Evolutionary conservation across 2,797 vertebrate genomes (phyloP), one percentile per base, ranked within the genome.

Genomic region (Coregonus ussuriensis): DNA sequence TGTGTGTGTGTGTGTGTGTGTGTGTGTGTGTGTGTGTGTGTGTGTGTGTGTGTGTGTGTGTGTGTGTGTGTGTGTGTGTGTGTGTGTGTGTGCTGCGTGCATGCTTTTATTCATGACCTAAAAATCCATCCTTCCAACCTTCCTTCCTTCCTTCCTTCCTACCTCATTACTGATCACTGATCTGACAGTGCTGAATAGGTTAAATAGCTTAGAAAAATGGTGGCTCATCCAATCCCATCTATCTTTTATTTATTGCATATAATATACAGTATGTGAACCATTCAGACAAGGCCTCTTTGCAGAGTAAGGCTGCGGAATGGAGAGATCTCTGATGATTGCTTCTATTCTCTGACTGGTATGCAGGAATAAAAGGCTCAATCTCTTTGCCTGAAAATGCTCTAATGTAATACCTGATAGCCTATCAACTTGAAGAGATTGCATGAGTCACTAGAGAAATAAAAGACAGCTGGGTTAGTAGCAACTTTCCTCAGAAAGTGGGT

Each of bases 61-160:
- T 63, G 59, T 63, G 59, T 63, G 59, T 63, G 59, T 63, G 59
- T 63, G 59, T 63, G 59, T 63, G 59, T 63, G 59, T 63, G 59
- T 63, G n/a, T 63, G 59, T 63, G 59, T 63, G 59, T 1, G n/a
- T 63, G 59, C 25, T 79, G 7, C 18, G 74, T 87, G 83, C 75
- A 76, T 84, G 76, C 77, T 77, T 80, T 77, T 63, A 69, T 75
- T 68, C n/a, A 7, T 59, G 54, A n/a, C 6, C 7, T 1, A 59
- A n/a, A 59, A 21, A 62, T 62, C 59, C 59, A 25, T 63, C 16
- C 21, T 21, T 59, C 56, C 56, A 7, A 7, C n/a, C 21, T 62
- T 7, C 1, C 11, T 62, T 62, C 59, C 59, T 6, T 59, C 54
- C 54, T n/a, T 21, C 54, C 21, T 63, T 3, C 18, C 59, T 63